Base-by-base conservation (phyloP, 1,140 invertebrate genomes). In the Globodera rostochiensis region DNA sequence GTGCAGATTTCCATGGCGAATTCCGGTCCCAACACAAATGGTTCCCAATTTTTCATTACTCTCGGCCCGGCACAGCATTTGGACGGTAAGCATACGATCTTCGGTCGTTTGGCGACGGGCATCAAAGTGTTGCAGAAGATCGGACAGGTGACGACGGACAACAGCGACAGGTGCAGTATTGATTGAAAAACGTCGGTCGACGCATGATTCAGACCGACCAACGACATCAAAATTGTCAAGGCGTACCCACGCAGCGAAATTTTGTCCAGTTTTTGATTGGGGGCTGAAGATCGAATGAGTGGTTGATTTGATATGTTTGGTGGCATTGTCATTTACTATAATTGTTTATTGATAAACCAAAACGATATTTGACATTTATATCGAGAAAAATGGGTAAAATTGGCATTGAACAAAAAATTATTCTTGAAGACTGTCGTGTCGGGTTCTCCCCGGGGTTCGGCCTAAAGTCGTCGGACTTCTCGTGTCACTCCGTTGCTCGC, bases 11-110 rank as follows among this genome's bases (percentile, higher is more conserved):
- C 95, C 83, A 96, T 97, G 95, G 95, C 94, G 0, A 98, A 98
- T 92, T 94, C 95, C 77, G 97, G 97, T 0, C 95, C 96, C 4
- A 93, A 98, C 88, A 95, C 95, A 21, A 99, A 99, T 91, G 96
- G 96, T 45, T 97, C 95, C 70, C 97, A 99, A 90, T 99, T 99
- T 92, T 99, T 98, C 87, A 96, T 99, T 45, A 98, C 96, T 0
- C 91, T 99, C 80, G 96, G 94, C 0, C 96, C 97, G 7, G 97
- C 96, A 7, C 96, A 98, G 86, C 98, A 96, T 96, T 91, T 99
- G 8, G 97, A 99, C 92, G 94, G 95, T 57, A 98, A 98, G 91
- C 96, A 99, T 91, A 93, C 96, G 9, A 97, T 98, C 89, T 98
- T 98, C 92, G 97, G 96, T 11, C 88, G 92, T 75, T 84, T 92